Percentiles rank a stretch among this genome's conserved stretches.
phyloP scores from a whole-genome alignment of 2,888 invertebrate genomes.

The Miltochrista miniata region DNA sequence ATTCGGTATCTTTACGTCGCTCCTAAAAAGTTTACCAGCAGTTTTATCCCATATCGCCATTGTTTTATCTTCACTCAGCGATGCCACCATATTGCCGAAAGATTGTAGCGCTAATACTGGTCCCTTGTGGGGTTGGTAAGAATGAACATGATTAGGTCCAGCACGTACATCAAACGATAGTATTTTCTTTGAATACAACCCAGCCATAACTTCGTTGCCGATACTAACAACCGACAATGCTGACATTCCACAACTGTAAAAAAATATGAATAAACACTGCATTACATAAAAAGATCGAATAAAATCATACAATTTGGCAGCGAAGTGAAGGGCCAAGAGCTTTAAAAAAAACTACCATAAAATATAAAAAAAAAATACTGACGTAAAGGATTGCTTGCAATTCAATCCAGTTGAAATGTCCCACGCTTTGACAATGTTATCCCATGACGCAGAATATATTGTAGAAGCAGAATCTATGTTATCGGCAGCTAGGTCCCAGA shows the following conservation, averaged over 20 bases:
- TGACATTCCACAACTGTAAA: conserved; percentile 74
- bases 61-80: conserved; percentile 84
- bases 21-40: conserved; percentile 69
- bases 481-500: conserved; percentile 84
- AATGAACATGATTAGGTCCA: conserved; percentile 61
- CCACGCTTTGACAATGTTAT: conserved; percentile 84
- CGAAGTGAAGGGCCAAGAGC: too few relatives aligned
- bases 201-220: conserved; percentile 75
- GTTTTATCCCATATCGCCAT: conserved; percentile 83
- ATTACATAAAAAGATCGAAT: not conserved
- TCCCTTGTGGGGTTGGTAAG: conserved; percentile 79
- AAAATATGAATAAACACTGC: not conserved
- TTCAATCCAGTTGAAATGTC: conserved; percentile 68
- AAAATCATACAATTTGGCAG: too few relatives aligned
- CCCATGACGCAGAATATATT: conserved; percentile 85
- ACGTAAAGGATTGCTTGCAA: conserved; percentile 76
- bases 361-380: conserved; percentile 24
- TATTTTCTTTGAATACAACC: conserved; percentile 81
- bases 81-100: conserved; percentile 76
- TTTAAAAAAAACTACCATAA: too few relatives aligned
- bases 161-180: conserved; percentile 78
- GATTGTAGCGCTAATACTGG: conserved; percentile 74
- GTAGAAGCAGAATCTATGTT: conserved; percentile 61
- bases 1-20: conserved; percentile 64
- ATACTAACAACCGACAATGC: conserved; percentile 78